phyloP scores from a whole-genome alignment of 1,140 invertebrate species.

The Macrosteles quadrilineatus region DNA sequence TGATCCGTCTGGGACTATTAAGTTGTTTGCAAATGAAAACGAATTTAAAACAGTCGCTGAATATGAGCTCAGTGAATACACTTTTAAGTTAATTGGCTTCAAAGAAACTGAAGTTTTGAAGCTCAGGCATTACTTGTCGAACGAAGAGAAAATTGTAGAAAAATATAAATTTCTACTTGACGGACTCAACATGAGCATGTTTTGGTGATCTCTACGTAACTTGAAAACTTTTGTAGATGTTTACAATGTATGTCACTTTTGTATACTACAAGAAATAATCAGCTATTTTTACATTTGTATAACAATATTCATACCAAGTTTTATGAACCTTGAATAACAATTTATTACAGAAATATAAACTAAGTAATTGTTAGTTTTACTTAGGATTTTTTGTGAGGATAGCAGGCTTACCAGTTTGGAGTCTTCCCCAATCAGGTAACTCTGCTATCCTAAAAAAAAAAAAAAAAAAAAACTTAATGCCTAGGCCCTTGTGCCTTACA shows the following conservation, averaged over 20 bases:
- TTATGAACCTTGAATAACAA: not conserved
- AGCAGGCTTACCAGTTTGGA: too few species aligned
- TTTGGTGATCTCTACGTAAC: not conserved
- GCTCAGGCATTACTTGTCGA: not conserved
- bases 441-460: too few species aligned
- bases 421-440: too few species aligned
- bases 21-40: not conserved
- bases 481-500: too few species aligned
- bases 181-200: not conserved
- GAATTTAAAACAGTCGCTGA: not conserved
- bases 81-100: not conserved
- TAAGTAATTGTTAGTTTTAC: not conserved
- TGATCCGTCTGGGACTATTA: constrained; percentile 3
- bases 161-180: not conserved
- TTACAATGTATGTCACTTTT: not conserved
- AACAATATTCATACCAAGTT: too few species aligned
- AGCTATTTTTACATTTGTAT: not conserved
- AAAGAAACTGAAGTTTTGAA: not conserved
- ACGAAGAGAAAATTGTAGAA: not conserved
- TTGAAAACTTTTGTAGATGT: not conserved
- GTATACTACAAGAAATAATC: not conserved
- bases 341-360: not conserved
- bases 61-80: constrained; percentile 1
- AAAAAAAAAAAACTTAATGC: too few species aligned
- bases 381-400: too few species aligned